A percentile compares a stretch with the other conserved stretches of the same genome.
Evolutionary conservation across 2,113 vertebrate genomes (phyloP).

Genomic region (Eptesicus fuscus): DNA sequence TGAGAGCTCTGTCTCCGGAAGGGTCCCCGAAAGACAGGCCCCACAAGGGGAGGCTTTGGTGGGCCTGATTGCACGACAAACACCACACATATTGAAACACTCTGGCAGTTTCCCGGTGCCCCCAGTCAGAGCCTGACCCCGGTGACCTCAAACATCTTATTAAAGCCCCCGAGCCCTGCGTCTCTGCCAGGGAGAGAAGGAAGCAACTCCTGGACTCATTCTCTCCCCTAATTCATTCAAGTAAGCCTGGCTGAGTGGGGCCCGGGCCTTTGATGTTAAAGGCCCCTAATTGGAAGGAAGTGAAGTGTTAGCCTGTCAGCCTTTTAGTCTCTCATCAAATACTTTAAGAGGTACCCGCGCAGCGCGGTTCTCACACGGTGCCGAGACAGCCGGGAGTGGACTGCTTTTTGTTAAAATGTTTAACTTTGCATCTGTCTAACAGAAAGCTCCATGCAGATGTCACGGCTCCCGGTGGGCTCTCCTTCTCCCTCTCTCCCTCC

Average conservation of each 20-base stretch:
- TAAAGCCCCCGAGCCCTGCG: conserved; percentile 81
- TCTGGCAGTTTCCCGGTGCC: conserved; percentile 83
- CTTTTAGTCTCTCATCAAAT: conserved; percentile 95
- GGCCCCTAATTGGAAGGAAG: conserved; percentile 98
- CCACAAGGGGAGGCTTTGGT: conserved; percentile 73
- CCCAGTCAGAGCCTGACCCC: conserved; percentile 83
- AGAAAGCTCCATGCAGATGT: conserved; percentile 72
- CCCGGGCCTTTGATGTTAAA: conserved; percentile 93
- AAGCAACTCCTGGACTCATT: conserved; percentile 83
- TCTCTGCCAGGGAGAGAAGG: conserved; percentile 73
- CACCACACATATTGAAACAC: conserved; percentile 85
- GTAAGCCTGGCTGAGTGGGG: conserved; percentile 86
- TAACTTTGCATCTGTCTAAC: conserved; percentile 79
- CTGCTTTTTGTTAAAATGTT: conserved; percentile 89
- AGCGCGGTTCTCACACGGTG: conserved; percentile 89
- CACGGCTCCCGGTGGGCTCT: conserved; percentile 57
- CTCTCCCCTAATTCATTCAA: conserved; percentile 91
- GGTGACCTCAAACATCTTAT: conserved; percentile 88
- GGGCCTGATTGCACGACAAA: conserved; percentile 80
- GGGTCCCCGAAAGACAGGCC: conserved; percentile 71
- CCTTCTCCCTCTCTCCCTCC: conserved; percentile 32
- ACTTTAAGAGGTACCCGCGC: conserved; percentile 90
- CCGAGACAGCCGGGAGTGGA: conserved; percentile 76
- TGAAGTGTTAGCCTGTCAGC: conserved; percentile 96
- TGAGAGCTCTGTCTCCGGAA: conserved; percentile 36